Evolutionary conservation across 2,888 invertebrate genomes (phyloP).

Genomic region (Acleris emargana): DNA sequence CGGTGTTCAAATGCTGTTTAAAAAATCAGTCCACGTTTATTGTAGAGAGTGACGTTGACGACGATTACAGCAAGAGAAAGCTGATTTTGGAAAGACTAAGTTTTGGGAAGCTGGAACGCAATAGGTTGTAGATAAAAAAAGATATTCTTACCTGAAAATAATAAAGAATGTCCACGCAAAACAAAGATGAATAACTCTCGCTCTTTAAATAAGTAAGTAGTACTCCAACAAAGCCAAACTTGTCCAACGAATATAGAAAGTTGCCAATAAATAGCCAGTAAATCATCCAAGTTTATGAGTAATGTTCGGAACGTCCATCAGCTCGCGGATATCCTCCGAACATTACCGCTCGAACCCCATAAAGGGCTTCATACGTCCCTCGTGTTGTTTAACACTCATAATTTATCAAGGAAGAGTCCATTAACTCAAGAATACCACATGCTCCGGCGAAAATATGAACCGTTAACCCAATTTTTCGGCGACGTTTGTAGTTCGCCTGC

Average conservation of each 20-base stretch:
- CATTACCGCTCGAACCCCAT: conserved; percentile 43
- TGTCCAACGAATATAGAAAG: not conserved
- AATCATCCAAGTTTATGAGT: conserved; percentile 50
- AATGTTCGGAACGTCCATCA: conserved; percentile 50
- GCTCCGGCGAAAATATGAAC: conserved; percentile 54
- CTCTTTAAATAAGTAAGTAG: not conserved
- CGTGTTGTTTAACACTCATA: conserved; percentile 47
- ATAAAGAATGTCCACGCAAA: not conserved
- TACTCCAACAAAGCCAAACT: not conserved
- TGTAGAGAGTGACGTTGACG: no score
- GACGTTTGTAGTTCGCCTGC: conserved; percentile 40
- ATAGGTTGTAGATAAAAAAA: no score
- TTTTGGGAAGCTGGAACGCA: no score
- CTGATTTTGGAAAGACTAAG: no score
- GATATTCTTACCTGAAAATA: no score
- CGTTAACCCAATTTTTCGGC: conserved; percentile 62
- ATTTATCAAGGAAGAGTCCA: conserved; percentile 66
- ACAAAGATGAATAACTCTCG: not conserved
- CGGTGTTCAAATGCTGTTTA: no score
- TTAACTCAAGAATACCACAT: conserved; percentile 52
- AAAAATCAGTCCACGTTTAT: no score
- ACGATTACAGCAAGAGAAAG: no score
- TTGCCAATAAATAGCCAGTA: conserved; percentile 40
- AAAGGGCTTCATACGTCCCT: conserved; percentile 34
- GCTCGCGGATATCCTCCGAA: conserved; percentile 50